Evolutionary conservation across 2,888 invertebrate genomes (phyloP).

Genomic region (Erebia ligea): DNA sequence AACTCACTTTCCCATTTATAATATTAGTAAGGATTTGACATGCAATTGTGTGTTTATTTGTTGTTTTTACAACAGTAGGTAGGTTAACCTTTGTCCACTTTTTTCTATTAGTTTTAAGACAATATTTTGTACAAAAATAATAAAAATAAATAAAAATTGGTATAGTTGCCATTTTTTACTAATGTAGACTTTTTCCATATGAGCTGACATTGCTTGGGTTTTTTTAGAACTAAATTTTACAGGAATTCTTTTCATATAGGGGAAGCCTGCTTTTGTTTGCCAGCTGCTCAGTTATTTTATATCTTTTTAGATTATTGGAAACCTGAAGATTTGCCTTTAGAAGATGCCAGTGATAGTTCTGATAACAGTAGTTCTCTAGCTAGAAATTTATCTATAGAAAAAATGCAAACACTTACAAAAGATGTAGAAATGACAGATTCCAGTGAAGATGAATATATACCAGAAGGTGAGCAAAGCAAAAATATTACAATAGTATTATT

Average conservation of each 20-base stretch:
- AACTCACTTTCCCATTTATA: too few relatives aligned
- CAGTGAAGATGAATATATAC: conserved; percentile 79
- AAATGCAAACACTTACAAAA: conserved; percentile 65
- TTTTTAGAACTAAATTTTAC: background rate
- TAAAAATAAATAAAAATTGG: too few relatives aligned
- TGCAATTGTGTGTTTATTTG: too few relatives aligned
- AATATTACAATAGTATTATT: background rate
- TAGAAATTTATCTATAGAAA: conserved; percentile 72
- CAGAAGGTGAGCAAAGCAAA: conserved; percentile 53
- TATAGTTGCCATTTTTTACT: too few relatives aligned
- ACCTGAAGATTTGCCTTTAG: conserved; percentile 70
- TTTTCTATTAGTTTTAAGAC: too few relatives aligned
- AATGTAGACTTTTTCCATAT: background rate
- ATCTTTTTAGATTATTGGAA: conserved; percentile 70
- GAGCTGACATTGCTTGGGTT: background rate
- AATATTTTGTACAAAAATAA: too few relatives aligned
- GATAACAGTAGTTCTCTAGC: conserved; percentile 73
- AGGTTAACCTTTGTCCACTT: too few relatives aligned
- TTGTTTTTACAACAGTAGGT: too few relatives aligned
- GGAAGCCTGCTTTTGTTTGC: background rate
- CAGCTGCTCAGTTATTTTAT: background rate
- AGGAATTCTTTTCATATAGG: background rate
- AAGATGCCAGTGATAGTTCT: conserved; percentile 75
- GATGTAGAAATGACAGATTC: conserved; percentile 72
- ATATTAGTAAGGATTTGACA: too few relatives aligned